Conservation (phyloP, 2,113 vertebrate species). For the Phylloscopus trochilus region DNA sequence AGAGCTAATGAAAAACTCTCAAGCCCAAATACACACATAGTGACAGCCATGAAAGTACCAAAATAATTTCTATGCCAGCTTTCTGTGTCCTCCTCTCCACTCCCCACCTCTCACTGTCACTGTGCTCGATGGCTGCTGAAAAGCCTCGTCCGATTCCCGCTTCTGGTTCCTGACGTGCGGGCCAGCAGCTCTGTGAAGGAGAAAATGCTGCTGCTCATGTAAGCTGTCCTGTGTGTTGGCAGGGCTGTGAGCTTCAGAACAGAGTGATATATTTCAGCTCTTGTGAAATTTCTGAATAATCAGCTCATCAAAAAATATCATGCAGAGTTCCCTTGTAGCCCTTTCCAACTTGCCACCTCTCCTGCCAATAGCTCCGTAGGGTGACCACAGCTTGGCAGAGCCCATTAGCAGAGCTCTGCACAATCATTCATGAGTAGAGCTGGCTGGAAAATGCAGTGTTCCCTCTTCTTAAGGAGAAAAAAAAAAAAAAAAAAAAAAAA, state of each 20-base stretch:
- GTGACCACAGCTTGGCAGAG: slow-evolving; percentile 50
- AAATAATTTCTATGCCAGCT: background rate
- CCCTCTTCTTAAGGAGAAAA: background rate
- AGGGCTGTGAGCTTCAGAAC: slow-evolving; percentile 17
- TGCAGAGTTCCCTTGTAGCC: slow-evolving; percentile 52
- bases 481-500: background rate
- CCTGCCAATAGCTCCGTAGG: slow-evolving; percentile 48
- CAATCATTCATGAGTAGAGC: slow-evolving; percentile 13
- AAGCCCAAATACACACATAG: background rate
- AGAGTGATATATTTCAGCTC: slow-evolving; percentile 50
- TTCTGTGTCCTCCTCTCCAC: background rate
- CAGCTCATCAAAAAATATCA: slow-evolving; percentile 65
- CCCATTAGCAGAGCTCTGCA: slow-evolving; percentile 49
- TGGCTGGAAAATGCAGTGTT: background rate
- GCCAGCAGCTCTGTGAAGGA: background rate
- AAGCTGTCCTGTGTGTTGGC: slow-evolving; percentile 36
- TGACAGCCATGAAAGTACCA: background rate
- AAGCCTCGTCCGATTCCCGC: background rate
- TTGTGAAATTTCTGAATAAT: slow-evolving; percentile 58
- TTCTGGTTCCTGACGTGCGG: background rate
- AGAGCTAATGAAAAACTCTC: background rate
- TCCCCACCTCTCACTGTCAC: slow-evolving; percentile 8
- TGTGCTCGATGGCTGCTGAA: background rate
- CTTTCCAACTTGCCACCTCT: slow-evolving; percentile 46
- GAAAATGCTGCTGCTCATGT: slow-evolving; percentile 12